Conservation (phyloP, 92 coral and sea anemone genomes). For the Porites evermanni region DNA sequence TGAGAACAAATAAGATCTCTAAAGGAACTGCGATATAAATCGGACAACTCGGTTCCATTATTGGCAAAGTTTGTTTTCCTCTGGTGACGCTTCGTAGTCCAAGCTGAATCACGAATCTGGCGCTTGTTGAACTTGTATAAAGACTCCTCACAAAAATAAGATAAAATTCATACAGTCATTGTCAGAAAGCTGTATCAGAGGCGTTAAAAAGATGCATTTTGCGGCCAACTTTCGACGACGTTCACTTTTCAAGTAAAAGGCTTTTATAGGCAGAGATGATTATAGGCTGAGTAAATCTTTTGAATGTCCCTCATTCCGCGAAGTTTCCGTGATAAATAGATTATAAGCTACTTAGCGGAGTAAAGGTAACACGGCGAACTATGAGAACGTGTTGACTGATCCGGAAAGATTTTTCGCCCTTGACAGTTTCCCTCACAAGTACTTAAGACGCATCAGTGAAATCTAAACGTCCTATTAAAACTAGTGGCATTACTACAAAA, state of each 20-base stretch:
- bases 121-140: not conserved
- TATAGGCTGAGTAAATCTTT: not conserved
- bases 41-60: slow-evolving; percentile 8
- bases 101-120: not conserved
- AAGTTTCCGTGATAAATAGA: slow-evolving; percentile 3
- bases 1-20: slow-evolving; percentile 47
- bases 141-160: slow-evolving; percentile 10
- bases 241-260: not conserved
- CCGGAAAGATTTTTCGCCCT: slow-evolving; percentile 30
- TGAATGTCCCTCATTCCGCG: slow-evolving; percentile 7
- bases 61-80: not conserved
- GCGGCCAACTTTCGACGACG: not conserved
- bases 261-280: not conserved
- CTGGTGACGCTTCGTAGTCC: not conserved
- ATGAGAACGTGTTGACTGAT: slow-evolving; percentile 25
- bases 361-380: not conserved
- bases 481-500: no score
- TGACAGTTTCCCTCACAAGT: no score
- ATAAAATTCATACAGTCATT: not conserved
- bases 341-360: not conserved
- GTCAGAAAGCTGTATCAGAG: not conserved
- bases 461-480: no score
- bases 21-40: slow-evolving; percentile 35
- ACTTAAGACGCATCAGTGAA: no score
- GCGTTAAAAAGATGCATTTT: not conserved